Percentiles rank a stretch among this genome's conserved stretches.
phyloP scores from a whole-genome alignment of 2,888 invertebrate genomes.

The Catocala fraxini region DNA sequence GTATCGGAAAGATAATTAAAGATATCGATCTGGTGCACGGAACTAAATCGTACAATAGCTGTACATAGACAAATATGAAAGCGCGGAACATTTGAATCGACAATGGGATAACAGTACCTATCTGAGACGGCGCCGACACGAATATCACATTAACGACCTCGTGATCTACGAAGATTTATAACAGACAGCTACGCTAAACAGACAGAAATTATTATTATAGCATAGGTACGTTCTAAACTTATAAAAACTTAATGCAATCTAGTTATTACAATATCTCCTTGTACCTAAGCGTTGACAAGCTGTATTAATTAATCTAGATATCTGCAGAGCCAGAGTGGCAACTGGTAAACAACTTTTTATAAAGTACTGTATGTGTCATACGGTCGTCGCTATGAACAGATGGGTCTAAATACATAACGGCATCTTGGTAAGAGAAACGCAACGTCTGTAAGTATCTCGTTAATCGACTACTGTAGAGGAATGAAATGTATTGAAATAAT shows the following conservation, averaged over 20 bases:
- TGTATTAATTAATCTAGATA: slow-evolving; percentile 9
- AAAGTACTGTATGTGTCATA: slow-evolving; percentile 21
- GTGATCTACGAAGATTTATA: slow-evolving; percentile 85
- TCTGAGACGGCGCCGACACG: slow-evolving; percentile 81
- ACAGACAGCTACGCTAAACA: slow-evolving; percentile 71
- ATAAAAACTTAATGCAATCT: slow-evolving; percentile 4
- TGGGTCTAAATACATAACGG: slow-evolving; percentile 33
- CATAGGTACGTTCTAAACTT: neutral
- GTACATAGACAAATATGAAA: slow-evolving; percentile 81
- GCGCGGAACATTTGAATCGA: slow-evolving; percentile 78
- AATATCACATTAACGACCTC: slow-evolving; percentile 86
- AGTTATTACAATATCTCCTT: slow-evolving; percentile 1
- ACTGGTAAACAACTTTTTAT: slow-evolving; percentile 58
- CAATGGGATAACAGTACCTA: slow-evolving; percentile 83
- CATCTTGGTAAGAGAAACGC: slow-evolving; percentile 4
- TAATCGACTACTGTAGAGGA: neutral
- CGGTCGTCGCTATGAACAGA: slow-evolving; percentile 35
- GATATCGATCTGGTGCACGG: slow-evolving; percentile 60
- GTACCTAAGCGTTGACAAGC: neutral
- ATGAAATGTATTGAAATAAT: neutral
- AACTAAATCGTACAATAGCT: slow-evolving; percentile 71
- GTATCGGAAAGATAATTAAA: slow-evolving; percentile 35
- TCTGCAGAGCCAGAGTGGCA: slow-evolving; percentile 3
- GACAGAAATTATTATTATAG: slow-evolving; percentile 40
- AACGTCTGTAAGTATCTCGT: neutral